Evolutionary conservation across 2,797 vertebrate genomes (phyloP), one percentile per base, ranked within the genome.

Genomic region (Anas capensis): DNA sequence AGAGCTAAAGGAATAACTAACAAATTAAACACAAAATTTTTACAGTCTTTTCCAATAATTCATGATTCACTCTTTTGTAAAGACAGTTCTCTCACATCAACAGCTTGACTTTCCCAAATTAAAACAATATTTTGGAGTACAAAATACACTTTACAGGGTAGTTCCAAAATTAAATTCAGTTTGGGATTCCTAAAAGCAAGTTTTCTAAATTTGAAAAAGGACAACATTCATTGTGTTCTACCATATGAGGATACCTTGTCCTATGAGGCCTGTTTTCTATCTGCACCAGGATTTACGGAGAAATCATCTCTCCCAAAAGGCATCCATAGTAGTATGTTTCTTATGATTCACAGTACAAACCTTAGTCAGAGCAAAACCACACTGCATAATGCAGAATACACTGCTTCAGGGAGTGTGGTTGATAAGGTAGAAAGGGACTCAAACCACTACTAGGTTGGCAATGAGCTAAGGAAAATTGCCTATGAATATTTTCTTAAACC

Each of bases 401-500:
- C 27, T 40, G n/a, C 64, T 73, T 58, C 80, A 70, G 60, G 68
- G 57, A 95, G 4, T 24, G 7, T 44, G 44, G 31, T 58, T 92
- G 70, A 84, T 86, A 90, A 79, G 72, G 57, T 15, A 84, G 44
- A 66, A 77, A 84, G n/a, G 38, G 51, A 80, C 57, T 12, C 48
- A 90, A 84, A 71, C 73, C 79, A 40, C 24, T 76, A 48, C 42
- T 76, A 88, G 90, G 24, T 70, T 49, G 65, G 48, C 51, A 94
- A 42, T 36, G 31, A 86, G 71, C 19, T 64, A 26, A 72, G 73
- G 38, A 92, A 92, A 70, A 90, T 51, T 84, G 29, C 38, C 76
- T 48, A 72, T 73, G 27, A 96, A 88, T 86, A 86, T 93, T 88
- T 91, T 83, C 57, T 69, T 77, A 81, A 88, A 38, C 15, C 8